Conservation (phyloP, 2,888 invertebrate species). For the Melanargia galathea region DNA sequence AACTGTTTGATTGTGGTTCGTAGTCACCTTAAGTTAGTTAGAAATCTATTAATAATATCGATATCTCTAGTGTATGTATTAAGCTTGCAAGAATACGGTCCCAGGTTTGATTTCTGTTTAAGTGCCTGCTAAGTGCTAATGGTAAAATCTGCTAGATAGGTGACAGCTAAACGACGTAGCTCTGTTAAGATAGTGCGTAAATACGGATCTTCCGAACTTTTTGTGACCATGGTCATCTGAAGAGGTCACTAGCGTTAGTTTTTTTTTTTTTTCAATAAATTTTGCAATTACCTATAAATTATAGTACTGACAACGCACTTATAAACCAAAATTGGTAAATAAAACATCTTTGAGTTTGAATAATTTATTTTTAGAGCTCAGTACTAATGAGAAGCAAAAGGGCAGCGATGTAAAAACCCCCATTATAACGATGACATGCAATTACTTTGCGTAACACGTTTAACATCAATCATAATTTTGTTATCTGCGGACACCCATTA, state of each 20-base stretch:
- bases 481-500: constrained; percentile 40
- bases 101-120: no score
- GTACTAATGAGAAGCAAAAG: constrained; percentile 14
- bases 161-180: no score
- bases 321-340: constrained; percentile 6
- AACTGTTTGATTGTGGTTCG: constrained; percentile 35
- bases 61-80: no score
- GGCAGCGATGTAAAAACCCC: constrained; percentile 18
- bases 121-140: no score
- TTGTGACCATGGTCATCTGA: no score
- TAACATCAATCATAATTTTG: constrained; percentile 42
- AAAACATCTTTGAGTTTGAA: not conserved
- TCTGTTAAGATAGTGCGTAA: no score
- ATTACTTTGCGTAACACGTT: constrained; percentile 31
- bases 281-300: not conserved
- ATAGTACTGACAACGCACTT: not conserved
- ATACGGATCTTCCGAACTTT: no score
- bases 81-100: no score
- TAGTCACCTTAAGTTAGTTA: not conserved
- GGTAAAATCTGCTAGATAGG: no score
- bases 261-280: not conserved
- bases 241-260: no score
- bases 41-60: no score
- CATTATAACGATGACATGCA: constrained; percentile 31
- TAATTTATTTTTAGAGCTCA: constrained; percentile 16